A percentile compares a stretch with the other conserved stretches of the same genome.
phyloP scores from a whole-genome alignment of 92 coral and sea anemone species.

The Nematostella vectensis region DNA sequence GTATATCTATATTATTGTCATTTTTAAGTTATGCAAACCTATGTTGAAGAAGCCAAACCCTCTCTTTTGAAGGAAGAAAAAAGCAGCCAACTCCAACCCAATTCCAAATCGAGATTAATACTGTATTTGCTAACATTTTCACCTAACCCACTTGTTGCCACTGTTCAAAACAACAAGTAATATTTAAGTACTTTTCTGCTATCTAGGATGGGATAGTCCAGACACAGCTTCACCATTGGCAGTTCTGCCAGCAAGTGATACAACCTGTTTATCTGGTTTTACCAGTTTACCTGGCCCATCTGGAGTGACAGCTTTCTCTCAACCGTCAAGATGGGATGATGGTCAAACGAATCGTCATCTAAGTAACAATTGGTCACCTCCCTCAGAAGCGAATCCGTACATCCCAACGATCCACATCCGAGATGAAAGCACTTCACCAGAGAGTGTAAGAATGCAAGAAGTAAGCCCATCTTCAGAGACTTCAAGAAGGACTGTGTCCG shows the following conservation, averaged over 20 bases:
- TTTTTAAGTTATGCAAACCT: too few relatives aligned
- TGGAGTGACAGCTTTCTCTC: neutral
- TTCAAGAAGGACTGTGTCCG: neutral
- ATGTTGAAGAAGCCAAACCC: too few relatives aligned
- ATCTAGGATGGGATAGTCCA: conserved; percentile 74
- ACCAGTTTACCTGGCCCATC: conserved; percentile 1
- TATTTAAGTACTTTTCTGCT: neutral
- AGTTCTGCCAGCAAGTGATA: too few relatives aligned
- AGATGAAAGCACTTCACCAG: neutral
- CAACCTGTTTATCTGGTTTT: conserved; percentile 23
- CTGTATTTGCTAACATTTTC: too few relatives aligned
- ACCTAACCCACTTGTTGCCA: too few relatives aligned
- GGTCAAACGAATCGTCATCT: neutral
- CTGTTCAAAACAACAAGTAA: too few relatives aligned
- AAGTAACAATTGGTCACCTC: neutral
- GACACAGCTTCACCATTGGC: conserved; percentile 30
- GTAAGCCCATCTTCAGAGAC: neutral
- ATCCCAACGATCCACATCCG: neutral
- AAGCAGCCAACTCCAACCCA: neutral
- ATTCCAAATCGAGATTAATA: neutral
- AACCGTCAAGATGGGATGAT: conserved; percentile 1
- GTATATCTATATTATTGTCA: too few relatives aligned
- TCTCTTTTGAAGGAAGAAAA: too few relatives aligned
- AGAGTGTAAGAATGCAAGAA: neutral
- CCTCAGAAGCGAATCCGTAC: neutral